Evolutionary conservation across 2,888 invertebrate genomes (phyloP).

Genomic region (Tenthredo mesomela): DNA sequence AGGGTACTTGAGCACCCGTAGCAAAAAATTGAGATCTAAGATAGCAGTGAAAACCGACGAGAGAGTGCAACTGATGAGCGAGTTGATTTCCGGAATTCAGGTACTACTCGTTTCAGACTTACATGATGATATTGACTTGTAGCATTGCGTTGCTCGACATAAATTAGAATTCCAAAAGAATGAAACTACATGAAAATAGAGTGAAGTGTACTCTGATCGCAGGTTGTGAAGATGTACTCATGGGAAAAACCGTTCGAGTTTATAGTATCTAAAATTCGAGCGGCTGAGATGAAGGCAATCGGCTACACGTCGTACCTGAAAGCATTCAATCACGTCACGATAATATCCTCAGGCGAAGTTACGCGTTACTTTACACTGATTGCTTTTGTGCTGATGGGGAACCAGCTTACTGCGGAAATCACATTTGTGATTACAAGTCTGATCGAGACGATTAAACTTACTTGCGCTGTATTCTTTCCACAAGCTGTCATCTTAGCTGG

Average conservation of each 20-base stretch:
- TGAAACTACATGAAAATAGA: too few relatives aligned
- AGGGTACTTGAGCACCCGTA: conserved; percentile 76
- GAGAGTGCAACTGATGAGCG: conserved; percentile 95
- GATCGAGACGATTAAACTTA: conserved; percentile 82
- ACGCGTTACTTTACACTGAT: conserved; percentile 85
- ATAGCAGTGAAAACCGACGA: conserved; percentile 94
- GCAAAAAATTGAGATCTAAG: conserved; percentile 83
- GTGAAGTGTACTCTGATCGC: conserved; percentile 64
- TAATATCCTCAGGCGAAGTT: conserved; percentile 86
- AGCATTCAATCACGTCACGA: conserved; percentile 85
- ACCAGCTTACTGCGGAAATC: conserved; percentile 73
- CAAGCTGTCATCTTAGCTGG: conserved; percentile 78
- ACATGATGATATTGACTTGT: too few relatives aligned
- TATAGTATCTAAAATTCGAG: conserved; percentile 87
- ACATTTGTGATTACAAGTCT: conserved; percentile 82
- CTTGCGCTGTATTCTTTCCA: conserved; percentile 83
- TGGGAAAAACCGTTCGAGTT: conserved; percentile 96
- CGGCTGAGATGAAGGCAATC: conserved; percentile 83
- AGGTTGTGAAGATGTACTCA: conserved; percentile 98
- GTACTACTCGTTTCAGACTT: conserved; percentile 78
- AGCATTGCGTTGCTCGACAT: too few relatives aligned
- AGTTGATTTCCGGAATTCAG: conserved; percentile 95
- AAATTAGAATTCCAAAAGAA: too few relatives aligned
- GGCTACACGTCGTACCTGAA: conserved; percentile 80
- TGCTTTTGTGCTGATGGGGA: conserved; percentile 78